These are phyloP conservation scores for Zapus hudsonius DNA, from an alignment of 2,113 vertebrate genomes.

Conservation along the genomic window DNA sequence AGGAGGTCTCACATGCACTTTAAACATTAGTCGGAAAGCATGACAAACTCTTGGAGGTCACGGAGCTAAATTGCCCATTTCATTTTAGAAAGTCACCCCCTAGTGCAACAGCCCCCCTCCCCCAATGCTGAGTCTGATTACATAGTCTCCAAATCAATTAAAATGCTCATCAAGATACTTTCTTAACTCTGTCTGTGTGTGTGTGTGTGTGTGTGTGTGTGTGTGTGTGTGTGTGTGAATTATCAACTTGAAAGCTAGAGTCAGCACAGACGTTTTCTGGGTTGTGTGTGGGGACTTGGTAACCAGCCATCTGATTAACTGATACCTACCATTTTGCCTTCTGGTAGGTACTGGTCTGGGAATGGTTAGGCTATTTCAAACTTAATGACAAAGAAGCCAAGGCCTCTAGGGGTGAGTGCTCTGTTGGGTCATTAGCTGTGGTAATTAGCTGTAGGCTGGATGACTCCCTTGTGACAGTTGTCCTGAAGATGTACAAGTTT, in stretches of 20 bases:
- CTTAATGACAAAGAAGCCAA: background rate
- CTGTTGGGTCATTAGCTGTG: background rate
- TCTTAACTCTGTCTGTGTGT: background rate
- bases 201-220: too few relatives aligned
- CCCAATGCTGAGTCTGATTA: background rate
- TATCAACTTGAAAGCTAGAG: slow-evolving; percentile 8
- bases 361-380: background rate
- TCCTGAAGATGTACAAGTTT: background rate
- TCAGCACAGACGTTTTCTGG: background rate
- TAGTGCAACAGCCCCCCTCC: background rate
- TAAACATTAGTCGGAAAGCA: slow-evolving; percentile 53
- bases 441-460: background rate
- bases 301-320: background rate
- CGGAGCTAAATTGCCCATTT: slow-evolving; percentile 30
- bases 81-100: background rate
- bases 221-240: background rate
- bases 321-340: slow-evolving; percentile 3
- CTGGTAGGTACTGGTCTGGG: background rate
- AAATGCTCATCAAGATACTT: background rate
- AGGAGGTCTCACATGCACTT: slow-evolving; percentile 45
- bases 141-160: background rate
- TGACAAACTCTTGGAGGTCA: slow-evolving; percentile 35
- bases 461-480: background rate
- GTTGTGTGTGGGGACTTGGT: slow-evolving; percentile 18
- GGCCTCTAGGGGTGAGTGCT: background rate